Evolutionary conservation across 1,140 invertebrate genomes (phyloP), one percentile per base, ranked within the genome.

Genomic region (Maconellicoccus hirsutus): DNA sequence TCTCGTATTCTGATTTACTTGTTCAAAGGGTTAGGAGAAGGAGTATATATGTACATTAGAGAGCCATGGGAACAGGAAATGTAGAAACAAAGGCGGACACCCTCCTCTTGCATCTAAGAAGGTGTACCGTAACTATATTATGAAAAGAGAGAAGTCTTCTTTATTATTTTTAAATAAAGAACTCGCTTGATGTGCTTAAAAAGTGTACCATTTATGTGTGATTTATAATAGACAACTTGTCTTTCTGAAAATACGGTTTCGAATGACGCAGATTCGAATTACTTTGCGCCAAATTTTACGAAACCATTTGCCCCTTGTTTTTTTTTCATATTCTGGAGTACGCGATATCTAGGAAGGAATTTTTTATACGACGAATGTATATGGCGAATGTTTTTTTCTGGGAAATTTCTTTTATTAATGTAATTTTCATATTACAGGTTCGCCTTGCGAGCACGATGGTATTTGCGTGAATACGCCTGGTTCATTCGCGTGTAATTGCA

Each of bases 391-490:
- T n/a, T n/a, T n/a, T n/a, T n/a, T n/a, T n/a, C n/a, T n/a, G n/a
- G n/a, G n/a, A n/a, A n/a, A n/a, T n/a, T n/a, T n/a, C n/a, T n/a
- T n/a, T n/a, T n/a, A n/a, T n/a, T 8, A 14, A 52, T 52, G 42
- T 74, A 73, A 72, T n/a, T 71, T 42, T 74, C 71, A 70, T 69
- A 22, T 77, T 77, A 25, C 78, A 91, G 90, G 90, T 63, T 93
- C 90, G 0, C 92, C 92, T 0, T 95, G 93, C 76, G 92, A 95
- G 76, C 92, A 95, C 79, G 92, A 93, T 74, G 93, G 93, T 21
- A 89, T 89, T 73, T 97, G 94, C 80, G 93, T 96, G 14, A 97
- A 97, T 81, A 96, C 93, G 0, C 93, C 93, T 0, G 94, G 94
- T 0, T 94, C 91, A 1, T 96, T 94, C 78, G 87, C 87, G 7